Evolutionary conservation across 1,140 invertebrate species (phyloP), one percentile per base, ranked within the genome.

Genomic region (Tribolium castaneum): DNA sequence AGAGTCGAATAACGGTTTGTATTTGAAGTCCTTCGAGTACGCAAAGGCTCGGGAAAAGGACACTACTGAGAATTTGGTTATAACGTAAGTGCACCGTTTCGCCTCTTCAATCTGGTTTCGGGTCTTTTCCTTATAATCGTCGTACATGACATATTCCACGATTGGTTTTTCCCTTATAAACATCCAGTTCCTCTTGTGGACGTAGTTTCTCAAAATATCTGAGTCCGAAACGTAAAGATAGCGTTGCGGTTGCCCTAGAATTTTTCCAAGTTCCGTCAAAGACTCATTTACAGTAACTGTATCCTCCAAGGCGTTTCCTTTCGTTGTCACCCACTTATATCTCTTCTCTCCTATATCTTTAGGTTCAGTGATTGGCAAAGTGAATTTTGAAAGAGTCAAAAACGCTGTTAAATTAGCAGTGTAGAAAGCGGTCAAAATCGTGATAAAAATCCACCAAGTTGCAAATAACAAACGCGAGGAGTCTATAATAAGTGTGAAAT

Each of bases 361-460:
- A 0, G 94, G 87, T 4, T 88, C 90, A 70, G 92, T 91, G 3
- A 94, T 94, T 7, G 93, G 92, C 76, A 96, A 88, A 0, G 94
- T 95, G 80, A 96, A 95, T 82, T 93, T 92, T 0, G 95, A 96
- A 7, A 95, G 87, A 0, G 95, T 97, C 1, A 97, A 88, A 84
- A 96, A 96, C 16, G 96, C 96, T 0, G 96, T 97, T 74, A 97
- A 88, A 87, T 97, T 97, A 1, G 95, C 96, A 2, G 96, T 97
- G 86, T 97, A 97, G 86, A 96, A 97, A n/a, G 95, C 93, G 0
- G 95, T 96, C 12, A 97, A 85, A 71, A 97, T 91, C 45, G 95
- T 94, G 70, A 96, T 94, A 85, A 96, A 96, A 56, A 97, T 90
- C 95, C 95, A 97, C 96, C 96, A 97, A 0, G 94, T 95, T 13